Conservation (phyloP, 2,797 vertebrate genomes). For the Pseudotriccus pelzelni region DNA sequence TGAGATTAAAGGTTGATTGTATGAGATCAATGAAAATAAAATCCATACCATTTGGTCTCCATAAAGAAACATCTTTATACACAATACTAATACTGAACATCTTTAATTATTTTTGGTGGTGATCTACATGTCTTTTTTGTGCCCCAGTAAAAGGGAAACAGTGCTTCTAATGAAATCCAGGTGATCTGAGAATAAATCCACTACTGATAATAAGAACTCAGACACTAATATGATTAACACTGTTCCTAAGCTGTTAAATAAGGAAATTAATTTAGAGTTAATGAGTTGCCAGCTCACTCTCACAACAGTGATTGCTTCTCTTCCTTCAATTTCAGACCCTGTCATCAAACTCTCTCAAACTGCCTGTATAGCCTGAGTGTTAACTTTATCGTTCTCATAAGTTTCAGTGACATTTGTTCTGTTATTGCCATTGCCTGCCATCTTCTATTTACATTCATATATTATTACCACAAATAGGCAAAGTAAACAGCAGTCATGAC, state of each 20-base stretch:
- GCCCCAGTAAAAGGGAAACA: background rate
- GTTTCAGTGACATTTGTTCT: background rate
- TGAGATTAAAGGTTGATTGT: background rate
- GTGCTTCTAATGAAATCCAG: background rate
- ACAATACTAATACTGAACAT: background rate
- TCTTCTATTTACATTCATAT: background rate
- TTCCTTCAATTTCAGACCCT: background rate
- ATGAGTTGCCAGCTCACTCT: background rate
- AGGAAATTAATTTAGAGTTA: constrained; percentile 4
- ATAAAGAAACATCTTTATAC: background rate
- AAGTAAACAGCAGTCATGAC: background rate
- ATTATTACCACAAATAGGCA: background rate
- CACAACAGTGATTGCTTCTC: background rate
- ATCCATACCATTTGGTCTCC: background rate
- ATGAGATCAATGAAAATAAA: background rate
- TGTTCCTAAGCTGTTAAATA: constrained; percentile 1
- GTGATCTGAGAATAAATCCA: background rate
- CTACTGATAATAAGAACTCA: background rate
- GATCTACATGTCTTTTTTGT: background rate
- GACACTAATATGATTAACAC: background rate
- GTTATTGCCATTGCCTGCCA: background rate
- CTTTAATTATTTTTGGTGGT: background rate
- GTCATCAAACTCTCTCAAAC: background rate
- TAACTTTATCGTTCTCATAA: background rate
- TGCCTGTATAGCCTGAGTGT: background rate